phyloP scores from a whole-genome alignment of 1,140 invertebrate species.

The Zaprionus ghesquierei region DNA sequence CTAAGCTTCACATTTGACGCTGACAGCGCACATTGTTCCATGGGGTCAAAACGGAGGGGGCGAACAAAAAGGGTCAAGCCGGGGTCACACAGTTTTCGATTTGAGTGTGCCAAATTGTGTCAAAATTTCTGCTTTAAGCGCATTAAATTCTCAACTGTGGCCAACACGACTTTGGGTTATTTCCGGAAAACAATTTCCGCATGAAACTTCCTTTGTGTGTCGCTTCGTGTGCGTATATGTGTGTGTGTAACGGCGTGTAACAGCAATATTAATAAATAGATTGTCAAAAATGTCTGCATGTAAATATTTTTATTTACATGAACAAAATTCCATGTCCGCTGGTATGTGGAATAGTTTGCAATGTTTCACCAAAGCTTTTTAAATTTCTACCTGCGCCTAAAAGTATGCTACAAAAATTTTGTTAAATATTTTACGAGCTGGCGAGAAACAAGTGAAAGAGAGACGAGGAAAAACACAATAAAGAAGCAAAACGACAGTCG shows the following conservation, averaged over 20 bases:
- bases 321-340: not conserved
- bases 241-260: not conserved
- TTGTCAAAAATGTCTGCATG: not conserved
- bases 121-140: slow-evolving; percentile 58
- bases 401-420: slow-evolving; percentile 14
- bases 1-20: slow-evolving; percentile 35
- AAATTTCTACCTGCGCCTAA: not conserved
- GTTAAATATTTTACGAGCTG: not conserved
- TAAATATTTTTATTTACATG: not conserved
- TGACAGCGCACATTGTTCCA: slow-evolving; percentile 6
- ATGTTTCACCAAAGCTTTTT: not conserved
- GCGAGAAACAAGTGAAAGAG: not conserved
- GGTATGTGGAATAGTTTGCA: not conserved
- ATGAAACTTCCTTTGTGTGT: not conserved
- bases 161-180: not conserved
- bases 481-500: slow-evolving; percentile 56
- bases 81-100: slow-evolving; percentile 40
- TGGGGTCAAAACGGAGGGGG: not conserved
- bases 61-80: slow-evolving; percentile 53
- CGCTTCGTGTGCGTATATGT: not conserved
- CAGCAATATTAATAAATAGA: not conserved
- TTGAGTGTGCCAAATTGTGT: slow-evolving; percentile 56
- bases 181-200: not conserved
- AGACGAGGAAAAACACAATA: slow-evolving; percentile 32
- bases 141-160: slow-evolving; percentile 47